Percentiles rank a stretch among this genome's conserved stretches.
Conservation (phyloP, 2,888 invertebrate genomes). For the Ectropis crepuscularia region DNA sequence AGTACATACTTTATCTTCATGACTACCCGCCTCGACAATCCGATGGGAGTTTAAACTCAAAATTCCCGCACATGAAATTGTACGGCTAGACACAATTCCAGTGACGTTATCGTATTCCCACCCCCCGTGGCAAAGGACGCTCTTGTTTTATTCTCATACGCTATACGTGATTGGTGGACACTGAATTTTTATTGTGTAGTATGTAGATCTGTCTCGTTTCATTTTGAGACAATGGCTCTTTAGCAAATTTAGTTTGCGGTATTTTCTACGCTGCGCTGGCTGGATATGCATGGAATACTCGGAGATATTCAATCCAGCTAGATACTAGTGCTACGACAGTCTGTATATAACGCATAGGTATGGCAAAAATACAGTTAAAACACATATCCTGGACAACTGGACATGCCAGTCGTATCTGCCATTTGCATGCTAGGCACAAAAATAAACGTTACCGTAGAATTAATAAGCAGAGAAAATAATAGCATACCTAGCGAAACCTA, state of each 20-base stretch:
- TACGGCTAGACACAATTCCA: conserved; percentile 54
- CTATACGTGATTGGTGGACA: conserved; percentile 56
- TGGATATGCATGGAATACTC: conserved; percentile 22
- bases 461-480: too few relatives aligned
- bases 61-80: conserved; percentile 52
- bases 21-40: conserved; percentile 43
- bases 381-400: too few relatives aligned
- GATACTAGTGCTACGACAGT: not conserved
- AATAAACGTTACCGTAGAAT: too few relatives aligned
- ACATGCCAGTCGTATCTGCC: too few relatives aligned
- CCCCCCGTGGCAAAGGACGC: conserved; percentile 51
- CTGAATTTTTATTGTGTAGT: conserved; percentile 52
- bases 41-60: conserved; percentile 53
- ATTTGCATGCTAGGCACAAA: too few relatives aligned
- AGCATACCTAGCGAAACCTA: too few relatives aligned
- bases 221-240: conserved; percentile 34
- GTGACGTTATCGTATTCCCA: conserved; percentile 56
- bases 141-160: conserved; percentile 57
- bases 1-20: conserved; percentile 6
- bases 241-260: conserved; percentile 40
- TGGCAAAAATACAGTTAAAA: too few relatives aligned
- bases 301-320: not conserved
- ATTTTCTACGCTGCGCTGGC: conserved; percentile 37
- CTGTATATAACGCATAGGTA: too few relatives aligned
- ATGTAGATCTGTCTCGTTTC: conserved; percentile 38